Percentiles rank a stretch among this genome's conserved stretches.
Conservation (phyloP, 2,113 vertebrate genomes). For the Corythoichthys intestinalis region DNA sequence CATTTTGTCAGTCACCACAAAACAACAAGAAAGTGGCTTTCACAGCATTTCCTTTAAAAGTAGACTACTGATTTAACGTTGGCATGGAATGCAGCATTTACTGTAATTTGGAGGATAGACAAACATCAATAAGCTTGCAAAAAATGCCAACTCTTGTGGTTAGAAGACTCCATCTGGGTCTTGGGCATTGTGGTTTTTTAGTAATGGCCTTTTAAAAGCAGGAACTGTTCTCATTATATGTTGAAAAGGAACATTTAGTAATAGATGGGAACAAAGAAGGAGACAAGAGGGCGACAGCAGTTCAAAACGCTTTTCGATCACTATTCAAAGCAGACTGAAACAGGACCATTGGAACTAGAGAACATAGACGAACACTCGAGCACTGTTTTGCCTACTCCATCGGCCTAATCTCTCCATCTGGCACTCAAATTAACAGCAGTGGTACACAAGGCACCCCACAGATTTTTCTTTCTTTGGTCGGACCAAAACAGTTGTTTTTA, state of each 20-base stretch:
- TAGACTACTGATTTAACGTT: too few relatives aligned
- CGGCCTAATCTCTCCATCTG: constrained; percentile 71
- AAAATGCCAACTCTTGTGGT: not conserved
- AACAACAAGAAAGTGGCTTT: not conserved
- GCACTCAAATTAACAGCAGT: constrained; percentile 50
- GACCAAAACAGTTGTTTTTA: constrained; percentile 54
- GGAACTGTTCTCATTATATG: constrained; percentile 6
- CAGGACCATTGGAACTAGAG: constrained; percentile 57
- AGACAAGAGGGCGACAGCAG: constrained; percentile 53
- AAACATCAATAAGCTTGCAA: not conserved
- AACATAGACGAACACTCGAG: constrained; percentile 63
- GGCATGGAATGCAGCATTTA: too few relatives aligned
- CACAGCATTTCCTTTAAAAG: too few relatives aligned
- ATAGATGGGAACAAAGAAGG: constrained; percentile 32
- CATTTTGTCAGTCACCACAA: not conserved
- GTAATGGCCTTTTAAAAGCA: constrained; percentile 2
- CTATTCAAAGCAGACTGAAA: constrained; percentile 64
- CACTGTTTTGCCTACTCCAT: constrained; percentile 53
- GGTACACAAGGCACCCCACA: constrained; percentile 51
- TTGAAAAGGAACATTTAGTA: constrained; percentile 29
- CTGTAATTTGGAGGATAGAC: not conserved
- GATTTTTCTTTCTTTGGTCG: constrained; percentile 59
- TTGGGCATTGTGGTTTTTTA: constrained; percentile 1
- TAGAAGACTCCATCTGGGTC: not conserved
- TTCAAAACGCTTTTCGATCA: constrained; percentile 48